A percentile compares a stretch with the other conserved stretches of the same genome.
Evolutionary conservation across 2,888 invertebrate species (phyloP).

Genomic region (Gymnocheta viridis): DNA sequence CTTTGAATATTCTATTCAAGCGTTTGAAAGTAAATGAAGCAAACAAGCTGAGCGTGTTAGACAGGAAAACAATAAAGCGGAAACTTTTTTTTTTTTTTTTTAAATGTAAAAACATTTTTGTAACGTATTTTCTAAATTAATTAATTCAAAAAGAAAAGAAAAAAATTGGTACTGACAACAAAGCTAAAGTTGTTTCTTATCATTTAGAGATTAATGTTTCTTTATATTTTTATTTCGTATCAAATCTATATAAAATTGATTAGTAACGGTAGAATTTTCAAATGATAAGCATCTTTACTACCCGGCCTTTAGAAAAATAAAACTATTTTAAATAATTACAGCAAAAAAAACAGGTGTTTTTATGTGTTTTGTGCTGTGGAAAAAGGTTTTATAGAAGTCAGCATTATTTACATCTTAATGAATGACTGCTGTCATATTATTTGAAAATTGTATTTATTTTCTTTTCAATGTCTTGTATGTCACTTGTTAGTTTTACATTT

Average conservation of each 20-base stretch:
- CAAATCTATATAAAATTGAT: constrained; percentile 51
- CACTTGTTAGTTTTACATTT: constrained; percentile 6
- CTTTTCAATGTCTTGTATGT: background rate
- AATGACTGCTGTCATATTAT: constrained; percentile 48
- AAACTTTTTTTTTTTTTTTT: too few relatives aligned
- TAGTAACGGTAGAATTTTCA: constrained; percentile 43
- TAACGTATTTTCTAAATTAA: background rate
- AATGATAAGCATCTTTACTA: constrained; percentile 48
- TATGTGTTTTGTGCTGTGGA: background rate
- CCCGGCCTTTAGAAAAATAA: background rate
- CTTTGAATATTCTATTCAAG: background rate
- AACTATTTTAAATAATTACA: constrained; percentile 6
- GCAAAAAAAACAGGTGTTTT: constrained; percentile 34
- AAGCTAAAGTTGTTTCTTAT: background rate
- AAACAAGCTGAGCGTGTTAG: background rate
- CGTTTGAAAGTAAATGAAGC: constrained; percentile 13
- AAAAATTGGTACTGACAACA: background rate
- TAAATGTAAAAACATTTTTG: background rate
- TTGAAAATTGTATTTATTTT: background rate
- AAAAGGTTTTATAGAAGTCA: constrained; percentile 14
- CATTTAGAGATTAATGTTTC: background rate
- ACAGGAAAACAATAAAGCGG: constrained; percentile 18
- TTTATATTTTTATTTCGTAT: background rate
- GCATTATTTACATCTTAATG: constrained; percentile 34
- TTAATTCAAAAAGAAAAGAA: background rate